Evolutionary conservation across 2,888 invertebrate species (phyloP).

Genomic region (Theodoxus fluviatilis): DNA sequence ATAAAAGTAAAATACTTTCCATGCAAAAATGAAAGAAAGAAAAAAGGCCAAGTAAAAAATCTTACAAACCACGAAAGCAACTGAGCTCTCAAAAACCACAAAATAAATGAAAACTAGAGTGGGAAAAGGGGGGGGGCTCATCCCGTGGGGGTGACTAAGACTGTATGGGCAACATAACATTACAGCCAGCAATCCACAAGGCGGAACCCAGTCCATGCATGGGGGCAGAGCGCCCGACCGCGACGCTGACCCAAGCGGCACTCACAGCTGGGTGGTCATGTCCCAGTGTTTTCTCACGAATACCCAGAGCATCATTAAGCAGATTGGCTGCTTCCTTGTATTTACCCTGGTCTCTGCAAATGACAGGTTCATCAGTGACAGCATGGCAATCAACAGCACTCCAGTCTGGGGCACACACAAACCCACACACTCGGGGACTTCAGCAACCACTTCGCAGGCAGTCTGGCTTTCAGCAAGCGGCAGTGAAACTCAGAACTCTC

Average conservation of each 20-base stretch:
- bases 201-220: background rate
- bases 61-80: too few relatives aligned
- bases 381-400: too few relatives aligned
- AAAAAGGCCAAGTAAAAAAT: too few relatives aligned
- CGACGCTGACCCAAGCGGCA: constrained; percentile 30
- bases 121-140: background rate
- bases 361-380: constrained; percentile 11
- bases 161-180: too few relatives aligned
- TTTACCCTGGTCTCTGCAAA: constrained; percentile 92
- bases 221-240: background rate
- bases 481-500: too few relatives aligned
- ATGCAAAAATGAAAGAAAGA: constrained; percentile 16
- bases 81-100: too few relatives aligned
- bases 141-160: background rate
- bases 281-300: constrained; percentile 97
- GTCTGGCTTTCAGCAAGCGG: too few relatives aligned
- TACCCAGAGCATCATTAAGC: constrained; percentile 95
- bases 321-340: constrained; percentile 99
- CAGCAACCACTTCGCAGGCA: too few relatives aligned
- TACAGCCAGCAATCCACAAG: background rate
- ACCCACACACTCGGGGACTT: too few relatives aligned
- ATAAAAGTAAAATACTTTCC: constrained; percentile 4
- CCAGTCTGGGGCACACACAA: too few relatives aligned
- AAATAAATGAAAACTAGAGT: background rate
- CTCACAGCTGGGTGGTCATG: constrained; percentile 95